A percentile compares a stretch with the other conserved stretches of the same genome.
Conservation (phyloP, 2,888 invertebrate genomes). For the Xestia sexstrigata region DNA sequence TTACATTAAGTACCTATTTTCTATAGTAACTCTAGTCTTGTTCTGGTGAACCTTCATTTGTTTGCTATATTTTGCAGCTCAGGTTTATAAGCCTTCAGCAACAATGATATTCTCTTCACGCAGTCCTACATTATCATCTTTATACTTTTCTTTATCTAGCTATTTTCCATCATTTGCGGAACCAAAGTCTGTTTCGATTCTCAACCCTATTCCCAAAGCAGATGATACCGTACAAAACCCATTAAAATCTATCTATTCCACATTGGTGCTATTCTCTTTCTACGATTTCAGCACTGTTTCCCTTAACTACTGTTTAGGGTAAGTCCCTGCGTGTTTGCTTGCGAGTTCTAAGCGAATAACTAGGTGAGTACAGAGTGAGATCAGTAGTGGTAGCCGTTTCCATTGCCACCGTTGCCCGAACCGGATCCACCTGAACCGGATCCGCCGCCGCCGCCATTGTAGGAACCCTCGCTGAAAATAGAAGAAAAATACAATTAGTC, state of each 20-base stretch:
- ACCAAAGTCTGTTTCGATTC: background rate
- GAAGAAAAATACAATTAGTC: conserved; percentile 53
- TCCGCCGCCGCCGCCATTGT: conserved; percentile 78
- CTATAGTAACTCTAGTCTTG: background rate
- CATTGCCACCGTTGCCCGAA: conserved; percentile 67
- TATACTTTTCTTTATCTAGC: background rate
- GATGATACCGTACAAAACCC: background rate
- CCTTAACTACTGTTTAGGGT: no score
- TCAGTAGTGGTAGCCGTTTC: conserved; percentile 86
- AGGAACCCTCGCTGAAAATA: conserved; percentile 84
- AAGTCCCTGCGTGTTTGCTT: conserved; percentile 42
- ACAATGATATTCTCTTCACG: background rate
- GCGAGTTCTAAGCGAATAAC: conserved; percentile 69
- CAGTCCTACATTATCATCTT: background rate
- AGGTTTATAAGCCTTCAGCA: background rate
- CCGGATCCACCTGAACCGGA: conserved; percentile 73
- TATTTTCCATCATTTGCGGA: background rate
- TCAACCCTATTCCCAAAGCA: background rate
- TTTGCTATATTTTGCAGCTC: background rate
- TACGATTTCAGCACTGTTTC: conserved; percentile 27
- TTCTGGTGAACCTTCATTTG: background rate
- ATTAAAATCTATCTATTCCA: background rate
- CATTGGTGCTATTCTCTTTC: background rate
- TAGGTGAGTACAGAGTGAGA: conserved; percentile 72
- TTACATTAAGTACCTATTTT: conserved; percentile 17